phyloP scores from a whole-genome alignment of 2,797 vertebrate genomes.

The Lepus oiostolus region DNA sequence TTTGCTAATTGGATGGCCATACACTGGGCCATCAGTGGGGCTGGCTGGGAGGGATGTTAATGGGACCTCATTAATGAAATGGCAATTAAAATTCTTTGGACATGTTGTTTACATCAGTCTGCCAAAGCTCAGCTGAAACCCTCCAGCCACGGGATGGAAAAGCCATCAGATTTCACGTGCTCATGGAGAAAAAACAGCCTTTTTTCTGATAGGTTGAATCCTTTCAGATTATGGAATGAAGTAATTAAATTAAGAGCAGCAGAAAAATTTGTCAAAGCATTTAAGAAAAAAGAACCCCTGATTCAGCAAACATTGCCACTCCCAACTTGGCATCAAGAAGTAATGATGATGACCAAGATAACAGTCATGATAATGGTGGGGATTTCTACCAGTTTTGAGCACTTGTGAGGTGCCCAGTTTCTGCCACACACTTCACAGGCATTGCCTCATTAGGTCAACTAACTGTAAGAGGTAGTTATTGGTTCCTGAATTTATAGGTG shows the following conservation, averaged over 20 bases:
- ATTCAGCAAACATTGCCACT: neutral
- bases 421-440: neutral
- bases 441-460: neutral
- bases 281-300: slow-evolving; percentile 29
- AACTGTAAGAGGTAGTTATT: neutral
- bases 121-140: slow-evolving; percentile 69
- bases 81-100: slow-evolving; percentile 90
- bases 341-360: neutral
- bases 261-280: slow-evolving; percentile 35
- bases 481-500: neutral
- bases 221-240: slow-evolving; percentile 66
- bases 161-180: slow-evolving; percentile 68
- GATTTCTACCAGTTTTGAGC: slow-evolving; percentile 25
- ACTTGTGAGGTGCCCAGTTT: neutral
- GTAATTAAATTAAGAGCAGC: slow-evolving; percentile 66
- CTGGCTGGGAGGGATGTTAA: slow-evolving; percentile 87
- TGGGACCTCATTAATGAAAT: slow-evolving; percentile 88
- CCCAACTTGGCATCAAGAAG: neutral
- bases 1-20: slow-evolving; percentile 86
- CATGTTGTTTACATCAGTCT: slow-evolving; percentile 84
- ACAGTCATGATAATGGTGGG: neutral
- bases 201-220: slow-evolving; percentile 49
- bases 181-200: slow-evolving; percentile 54
- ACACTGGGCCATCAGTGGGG: slow-evolving; percentile 81
- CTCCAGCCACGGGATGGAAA: slow-evolving; percentile 74